phyloP scores from a whole-genome alignment of 2,797 vertebrate genomes.

The Gambelia wislizenii region DNA sequence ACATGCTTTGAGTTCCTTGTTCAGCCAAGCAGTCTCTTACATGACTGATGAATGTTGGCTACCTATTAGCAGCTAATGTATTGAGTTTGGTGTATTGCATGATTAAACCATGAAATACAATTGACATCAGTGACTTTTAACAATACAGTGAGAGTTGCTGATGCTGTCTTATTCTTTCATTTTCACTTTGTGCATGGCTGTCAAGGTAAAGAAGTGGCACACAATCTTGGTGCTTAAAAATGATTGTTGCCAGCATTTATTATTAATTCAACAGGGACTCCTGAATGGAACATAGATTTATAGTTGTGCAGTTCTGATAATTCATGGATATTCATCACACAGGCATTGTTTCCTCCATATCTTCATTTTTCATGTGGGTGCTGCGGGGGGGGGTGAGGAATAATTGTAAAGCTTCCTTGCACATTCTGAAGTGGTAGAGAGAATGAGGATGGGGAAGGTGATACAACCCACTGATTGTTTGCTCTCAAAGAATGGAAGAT shows the following conservation, averaged over 20 bases:
- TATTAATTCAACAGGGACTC: background rate
- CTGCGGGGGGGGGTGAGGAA: background rate
- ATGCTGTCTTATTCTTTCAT: background rate
- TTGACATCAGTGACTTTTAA: conserved; percentile 18
- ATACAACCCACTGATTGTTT: background rate
- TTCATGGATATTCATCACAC: background rate
- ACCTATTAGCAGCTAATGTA: background rate
- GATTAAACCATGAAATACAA: conserved; percentile 5
- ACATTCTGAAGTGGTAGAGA: background rate
- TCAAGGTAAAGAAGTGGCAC: background rate
- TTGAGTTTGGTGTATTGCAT: background rate
- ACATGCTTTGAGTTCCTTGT: background rate
- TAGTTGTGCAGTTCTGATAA: background rate
- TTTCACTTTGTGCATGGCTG: conserved; percentile 8
- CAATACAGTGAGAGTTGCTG: conserved; percentile 8
- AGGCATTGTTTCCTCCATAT: background rate
- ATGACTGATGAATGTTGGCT: background rate
- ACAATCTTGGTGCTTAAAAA: background rate
- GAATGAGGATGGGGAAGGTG: background rate
- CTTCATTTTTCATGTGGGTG: background rate
- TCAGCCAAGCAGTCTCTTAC: background rate
- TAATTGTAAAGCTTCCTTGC: conserved; percentile 11
- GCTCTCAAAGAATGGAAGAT: conserved; percentile 43
- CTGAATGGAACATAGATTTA: conserved; percentile 7
- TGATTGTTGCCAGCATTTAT: background rate